These are phyloP conservation scores for Epistrophe grossulariae DNA, from an alignment of 2,888 invertebrate species.

Conservation along the genomic window DNA sequence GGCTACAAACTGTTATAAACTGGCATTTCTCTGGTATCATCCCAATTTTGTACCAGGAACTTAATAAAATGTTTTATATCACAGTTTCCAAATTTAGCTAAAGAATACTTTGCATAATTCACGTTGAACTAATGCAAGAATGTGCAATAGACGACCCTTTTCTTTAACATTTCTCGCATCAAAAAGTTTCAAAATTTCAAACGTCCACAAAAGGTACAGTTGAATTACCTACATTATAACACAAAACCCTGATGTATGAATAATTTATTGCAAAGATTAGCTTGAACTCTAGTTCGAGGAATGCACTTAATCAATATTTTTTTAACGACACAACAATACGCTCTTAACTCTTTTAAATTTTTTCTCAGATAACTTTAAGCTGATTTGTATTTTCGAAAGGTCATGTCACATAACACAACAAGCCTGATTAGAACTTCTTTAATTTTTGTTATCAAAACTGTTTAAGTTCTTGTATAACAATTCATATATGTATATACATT, in stretches of 20 bases:
- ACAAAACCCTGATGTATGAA: background rate
- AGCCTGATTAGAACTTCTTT: conserved; percentile 24
- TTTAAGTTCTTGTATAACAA: conserved; percentile 28
- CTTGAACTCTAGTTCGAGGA: background rate
- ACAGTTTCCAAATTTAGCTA: no score
- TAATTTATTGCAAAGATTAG: background rate
- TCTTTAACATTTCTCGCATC: no score
- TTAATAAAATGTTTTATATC: no score
- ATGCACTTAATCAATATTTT: background rate
- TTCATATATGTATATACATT: conserved; percentile 8
- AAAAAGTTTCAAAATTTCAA: no score
- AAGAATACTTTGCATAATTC: no score
- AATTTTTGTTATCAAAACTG: conserved; percentile 15
- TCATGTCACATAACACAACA: conserved; percentile 23
- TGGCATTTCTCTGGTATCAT: no score
- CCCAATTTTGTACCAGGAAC: no score
- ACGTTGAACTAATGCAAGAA: no score
- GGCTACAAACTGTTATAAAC: no score
- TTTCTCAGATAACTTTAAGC: background rate
- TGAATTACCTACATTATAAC: no score
- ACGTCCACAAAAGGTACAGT: no score
- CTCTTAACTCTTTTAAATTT: background rate
- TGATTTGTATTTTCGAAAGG: background rate
- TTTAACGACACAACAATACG: background rate
- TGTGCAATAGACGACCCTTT: no score